Evolutionary conservation across 2,888 invertebrate genomes (phyloP), one percentile per base, ranked within the genome.

Genomic region (Campopleginae sp.): DNA sequence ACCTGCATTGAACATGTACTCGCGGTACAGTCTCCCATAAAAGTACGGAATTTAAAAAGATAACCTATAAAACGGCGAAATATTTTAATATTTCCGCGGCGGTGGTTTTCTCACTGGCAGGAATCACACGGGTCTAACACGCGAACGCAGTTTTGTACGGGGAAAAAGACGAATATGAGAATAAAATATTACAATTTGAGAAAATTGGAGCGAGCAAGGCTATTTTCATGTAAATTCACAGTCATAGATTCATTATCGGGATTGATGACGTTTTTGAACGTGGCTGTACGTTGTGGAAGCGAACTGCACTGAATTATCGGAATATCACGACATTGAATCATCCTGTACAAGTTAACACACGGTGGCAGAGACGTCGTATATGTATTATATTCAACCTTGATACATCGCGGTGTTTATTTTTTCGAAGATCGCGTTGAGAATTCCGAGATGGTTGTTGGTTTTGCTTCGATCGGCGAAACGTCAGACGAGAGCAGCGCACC

Each of bases 401-500:
- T 74, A 42, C 42, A 42, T 61, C 17, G 19, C 12, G 58, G 27
- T 70, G 44, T 44, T n/a, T 31, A 46, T 66, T 72, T 75, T 54
- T 46, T 65, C 71, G 58, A 79, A 74, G 33, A 42, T 68, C 61
- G 33, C 75, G 77, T 44, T 10, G 27, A 63, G 61, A 31, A 74
- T 44, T 27, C 17, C 46, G 44, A 61, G 44, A 61, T 33, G 12
- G 42, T 44, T 46, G 23, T 61, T 58, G 58, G 27, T 58, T 58
- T 58, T 58, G 38, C 27, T 44, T 42, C 23, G 54, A 23, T 14
- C 61, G 31, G 31, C 8, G 27, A 58, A 74, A 74, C 44, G 44
- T 74, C 61, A 44, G 44, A 44, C 46, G 61, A 27, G 74, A n/a
- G 42, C 48, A n/a, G 23, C 70, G 61, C 27, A 31, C 27, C 58